A percentile compares a stretch with the other conserved stretches of the same genome.
Evolutionary conservation across 1,140 invertebrate genomes (phyloP).

Genomic region (Gryon sp.): DNA sequence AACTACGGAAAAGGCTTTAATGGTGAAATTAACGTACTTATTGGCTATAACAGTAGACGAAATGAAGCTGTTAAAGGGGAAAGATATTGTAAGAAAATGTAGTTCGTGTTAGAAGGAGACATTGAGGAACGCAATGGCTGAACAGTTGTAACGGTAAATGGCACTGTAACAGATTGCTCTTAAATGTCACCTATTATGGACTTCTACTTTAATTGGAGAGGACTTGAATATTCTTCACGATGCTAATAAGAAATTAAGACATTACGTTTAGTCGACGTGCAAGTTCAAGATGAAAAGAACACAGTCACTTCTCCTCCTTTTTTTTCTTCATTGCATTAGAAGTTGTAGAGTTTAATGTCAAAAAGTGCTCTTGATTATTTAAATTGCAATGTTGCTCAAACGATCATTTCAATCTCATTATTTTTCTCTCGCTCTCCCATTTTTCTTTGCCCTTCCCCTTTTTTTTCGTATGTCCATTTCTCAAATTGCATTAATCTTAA

Average conservation of each 20-base stretch:
- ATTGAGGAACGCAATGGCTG: not conserved
- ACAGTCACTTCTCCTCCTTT: too few species aligned
- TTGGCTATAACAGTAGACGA: not conserved
- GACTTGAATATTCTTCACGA: conserved; percentile 19
- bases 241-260: conserved; percentile 13
- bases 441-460: too few species aligned
- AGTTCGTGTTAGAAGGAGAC: not conserved
- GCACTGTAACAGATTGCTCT: not conserved
- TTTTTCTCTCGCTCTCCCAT: too few species aligned
- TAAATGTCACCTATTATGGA: conserved; percentile 18
- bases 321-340: too few species aligned
- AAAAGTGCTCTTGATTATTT: too few species aligned
- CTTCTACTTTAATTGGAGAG: conserved; percentile 31
- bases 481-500: not conserved
- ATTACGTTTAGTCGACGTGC: not conserved
- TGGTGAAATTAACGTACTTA: too few species aligned
- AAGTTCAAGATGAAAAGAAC: not conserved
- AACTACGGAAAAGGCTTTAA: too few species aligned
- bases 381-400: too few species aligned
- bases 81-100: conserved; percentile 13
- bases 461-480: too few species aligned
- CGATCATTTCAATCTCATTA: too few species aligned
- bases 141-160: not conserved
- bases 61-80: conserved; percentile 1
- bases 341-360: not conserved